phyloP scores from a whole-genome alignment of 2,797 vertebrate species.

The Onychomys arenicola region DNA sequence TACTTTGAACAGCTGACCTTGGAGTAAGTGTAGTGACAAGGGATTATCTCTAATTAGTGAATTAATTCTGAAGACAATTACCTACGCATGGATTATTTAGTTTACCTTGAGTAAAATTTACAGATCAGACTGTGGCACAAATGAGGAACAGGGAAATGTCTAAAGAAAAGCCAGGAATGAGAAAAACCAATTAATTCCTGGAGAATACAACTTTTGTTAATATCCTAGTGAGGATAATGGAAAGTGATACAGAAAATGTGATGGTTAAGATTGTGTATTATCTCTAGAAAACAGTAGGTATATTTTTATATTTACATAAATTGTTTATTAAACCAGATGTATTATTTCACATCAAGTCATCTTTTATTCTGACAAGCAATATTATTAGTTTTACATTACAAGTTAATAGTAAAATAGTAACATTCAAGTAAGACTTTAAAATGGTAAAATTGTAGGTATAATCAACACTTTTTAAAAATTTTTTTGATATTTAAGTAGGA shows the following conservation, averaged over 20 bases:
- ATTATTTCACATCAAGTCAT: background rate
- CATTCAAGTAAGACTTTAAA: background rate
- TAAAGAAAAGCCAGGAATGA: background rate
- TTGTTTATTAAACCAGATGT: background rate
- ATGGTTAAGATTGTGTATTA: background rate
- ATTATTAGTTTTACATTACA: slow-evolving; percentile 37
- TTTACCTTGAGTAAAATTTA: background rate
- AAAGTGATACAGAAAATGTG: slow-evolving; percentile 15
- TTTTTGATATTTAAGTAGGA: background rate
- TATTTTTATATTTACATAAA: background rate
- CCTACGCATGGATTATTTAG: background rate
- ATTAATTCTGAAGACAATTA: background rate
- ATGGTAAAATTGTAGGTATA: background rate
- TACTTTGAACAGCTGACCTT: background rate
- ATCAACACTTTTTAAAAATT: background rate
- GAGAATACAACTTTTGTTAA: background rate
- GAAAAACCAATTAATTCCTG: slow-evolving; percentile 1
- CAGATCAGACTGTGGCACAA: background rate
- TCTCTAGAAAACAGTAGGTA: background rate
- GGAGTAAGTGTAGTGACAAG: background rate
- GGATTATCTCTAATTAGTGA: slow-evolving; percentile 36
- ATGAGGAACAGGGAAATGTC: background rate
- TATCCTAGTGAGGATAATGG: background rate
- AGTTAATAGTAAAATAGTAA: background rate
- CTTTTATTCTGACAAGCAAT: background rate